These are phyloP conservation scores for Lasioglossum zephyrum DNA, from an alignment of 2,888 invertebrate species.

Conservation along the genomic window DNA sequence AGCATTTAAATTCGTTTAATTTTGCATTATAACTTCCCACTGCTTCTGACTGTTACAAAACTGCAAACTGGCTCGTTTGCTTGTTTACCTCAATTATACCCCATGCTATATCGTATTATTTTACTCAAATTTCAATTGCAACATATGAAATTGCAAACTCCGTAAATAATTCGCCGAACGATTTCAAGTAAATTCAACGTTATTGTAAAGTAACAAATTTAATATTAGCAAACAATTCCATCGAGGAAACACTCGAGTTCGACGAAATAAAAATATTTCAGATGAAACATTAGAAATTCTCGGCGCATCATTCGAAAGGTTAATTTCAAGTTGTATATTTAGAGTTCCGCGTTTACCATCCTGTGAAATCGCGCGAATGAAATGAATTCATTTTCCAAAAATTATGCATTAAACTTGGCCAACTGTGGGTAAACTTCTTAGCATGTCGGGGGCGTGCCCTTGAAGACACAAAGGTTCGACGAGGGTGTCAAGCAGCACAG, in stretches of 20 bases:
- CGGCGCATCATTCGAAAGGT: background rate
- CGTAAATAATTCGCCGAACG: background rate
- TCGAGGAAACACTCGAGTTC: too few species aligned
- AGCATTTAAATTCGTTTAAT: background rate
- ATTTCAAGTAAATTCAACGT: background rate
- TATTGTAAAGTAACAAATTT: too few species aligned
- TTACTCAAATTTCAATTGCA: background rate
- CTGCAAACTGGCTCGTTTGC: background rate
- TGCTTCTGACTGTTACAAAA: background rate
- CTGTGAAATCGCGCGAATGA: background rate
- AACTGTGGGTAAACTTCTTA: slow-evolving; percentile 14
- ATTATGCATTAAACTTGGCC: slow-evolving; percentile 3
- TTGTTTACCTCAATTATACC: background rate
- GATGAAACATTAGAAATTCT: background rate
- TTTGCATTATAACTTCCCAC: background rate
- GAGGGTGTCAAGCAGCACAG: slow-evolving; percentile 41
- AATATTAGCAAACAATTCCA: too few species aligned
- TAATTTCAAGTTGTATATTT: background rate
- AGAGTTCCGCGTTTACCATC: background rate
- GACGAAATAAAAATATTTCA: too few species aligned
- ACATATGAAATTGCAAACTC: background rate
- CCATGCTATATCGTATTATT: background rate
- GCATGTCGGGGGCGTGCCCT: background rate
- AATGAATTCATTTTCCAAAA: background rate
- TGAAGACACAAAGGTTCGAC: slow-evolving; percentile 46